Conservation (phyloP, 2,113 vertebrate species). For the Stigmatopora argus region DNA sequence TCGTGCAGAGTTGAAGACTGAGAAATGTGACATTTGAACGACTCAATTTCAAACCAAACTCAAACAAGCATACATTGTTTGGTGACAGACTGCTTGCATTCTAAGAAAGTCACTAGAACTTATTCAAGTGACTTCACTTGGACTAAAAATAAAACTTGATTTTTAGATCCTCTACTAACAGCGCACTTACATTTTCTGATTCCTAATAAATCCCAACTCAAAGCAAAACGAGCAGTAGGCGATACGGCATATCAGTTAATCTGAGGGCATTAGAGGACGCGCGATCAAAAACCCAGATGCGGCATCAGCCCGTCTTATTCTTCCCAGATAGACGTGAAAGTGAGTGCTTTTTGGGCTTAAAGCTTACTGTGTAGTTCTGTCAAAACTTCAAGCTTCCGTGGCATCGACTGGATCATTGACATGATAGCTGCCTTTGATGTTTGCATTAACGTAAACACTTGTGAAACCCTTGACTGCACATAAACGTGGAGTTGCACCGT, state of each 20-base stretch:
- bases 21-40: too few relatives aligned
- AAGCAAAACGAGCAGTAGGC: neutral
- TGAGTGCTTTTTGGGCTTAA: conserved; percentile 2
- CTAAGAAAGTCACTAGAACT: too few relatives aligned
- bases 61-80: too few relatives aligned
- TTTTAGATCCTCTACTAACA: too few relatives aligned
- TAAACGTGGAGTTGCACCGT: neutral
- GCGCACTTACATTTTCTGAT: neutral
- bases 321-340: neutral
- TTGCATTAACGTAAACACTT: conserved; percentile 1
- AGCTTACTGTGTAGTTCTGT: neutral
- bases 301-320: neutral
- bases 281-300: neutral
- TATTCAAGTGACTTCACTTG: too few relatives aligned
- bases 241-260: neutral
- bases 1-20: too few relatives aligned
- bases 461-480: neutral
- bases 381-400: neutral
- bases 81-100: too few relatives aligned
- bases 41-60: too few relatives aligned
- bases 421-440: neutral
- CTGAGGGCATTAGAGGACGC: conserved; percentile 1
- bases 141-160: too few relatives aligned
- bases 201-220: neutral
- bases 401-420: neutral